phyloP scores from a whole-genome alignment of 2,888 invertebrate species.

The Steinernema scapterisci region DNA sequence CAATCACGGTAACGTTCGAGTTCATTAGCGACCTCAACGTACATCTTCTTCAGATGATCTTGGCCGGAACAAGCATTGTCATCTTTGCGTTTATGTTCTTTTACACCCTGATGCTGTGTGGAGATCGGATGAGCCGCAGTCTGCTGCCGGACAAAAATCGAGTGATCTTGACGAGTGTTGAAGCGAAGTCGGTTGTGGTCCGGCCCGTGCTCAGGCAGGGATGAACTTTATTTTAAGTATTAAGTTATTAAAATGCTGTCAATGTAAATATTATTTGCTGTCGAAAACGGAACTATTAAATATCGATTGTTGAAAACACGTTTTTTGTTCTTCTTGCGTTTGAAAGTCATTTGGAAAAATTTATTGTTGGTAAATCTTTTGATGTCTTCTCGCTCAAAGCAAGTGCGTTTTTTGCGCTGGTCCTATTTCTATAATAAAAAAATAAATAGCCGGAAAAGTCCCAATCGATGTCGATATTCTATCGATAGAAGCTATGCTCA shows the following conservation, averaged over 20 bases:
- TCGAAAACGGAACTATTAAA: too few species aligned
- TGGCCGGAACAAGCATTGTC: not conserved
- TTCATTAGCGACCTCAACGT: too few species aligned
- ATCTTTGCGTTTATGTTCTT: not conserved
- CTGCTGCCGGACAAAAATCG: not conserved
- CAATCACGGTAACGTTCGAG: not conserved
- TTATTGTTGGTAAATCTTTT: too few species aligned
- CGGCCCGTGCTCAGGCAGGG: not conserved
- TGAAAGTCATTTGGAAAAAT: too few species aligned
- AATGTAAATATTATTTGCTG: not conserved
- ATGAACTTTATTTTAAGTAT: not conserved
- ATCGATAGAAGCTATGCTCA: too few species aligned
- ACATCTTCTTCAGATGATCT: constrained; percentile 18
- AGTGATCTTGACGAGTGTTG: not conserved
- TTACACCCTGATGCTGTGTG: not conserved
- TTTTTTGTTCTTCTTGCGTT: too few species aligned
- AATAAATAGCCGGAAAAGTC: too few species aligned
- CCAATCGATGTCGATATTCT: too few species aligned
- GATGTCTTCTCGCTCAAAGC: too few species aligned
- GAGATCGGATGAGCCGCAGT: not conserved
- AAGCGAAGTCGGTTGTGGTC: not conserved
- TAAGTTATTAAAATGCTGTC: not conserved
- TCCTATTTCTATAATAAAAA: too few species aligned
- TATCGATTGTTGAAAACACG: too few species aligned
- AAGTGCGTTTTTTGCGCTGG: too few species aligned